Base-by-base conservation (phyloP, 2,113 vertebrate genomes). In the Orientallactaga bullata region DNA sequence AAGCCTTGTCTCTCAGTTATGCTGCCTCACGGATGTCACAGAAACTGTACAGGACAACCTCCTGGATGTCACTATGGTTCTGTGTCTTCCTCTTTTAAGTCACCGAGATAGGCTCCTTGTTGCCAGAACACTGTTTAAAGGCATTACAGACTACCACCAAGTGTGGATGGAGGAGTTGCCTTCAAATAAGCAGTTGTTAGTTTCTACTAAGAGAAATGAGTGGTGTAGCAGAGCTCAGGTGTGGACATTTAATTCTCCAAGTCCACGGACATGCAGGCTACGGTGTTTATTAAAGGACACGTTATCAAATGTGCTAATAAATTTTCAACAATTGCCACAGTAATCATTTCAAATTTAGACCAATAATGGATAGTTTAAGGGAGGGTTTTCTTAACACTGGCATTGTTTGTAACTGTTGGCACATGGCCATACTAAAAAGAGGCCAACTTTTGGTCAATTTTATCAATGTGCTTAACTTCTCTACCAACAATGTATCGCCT, bases 71-170 rank as follows among this genome's bases (percentile, higher is more conserved):
- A 47, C 58, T 93, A 15, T 6, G 32, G 66, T 58, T 83, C n/a
- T 93, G 0, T 66, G 79, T 92, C 73, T 85, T 88, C 65, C 24
- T 35, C 66, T 87, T 93, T 89, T 65, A 66, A 93, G 83, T 63
- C 74, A 89, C 15, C 74, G 23, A 79, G 20, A 9, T 24, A 47
- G 73, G 39, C 63, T 65, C 7, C 82, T 89, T 17, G 71, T 87
- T 91, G 91, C 65, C 71, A 55, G 17, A 71, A 80, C 32, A 39
- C 30, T 35, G 9, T 76, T 74, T 58, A 86, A 95, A 94, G 28
- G 68, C 30, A 78, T 78, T 78, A 83, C 47, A 17, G 35, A 80
- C 35, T 28, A 65, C 39, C 47, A 69, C 23, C 15, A 81, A 58
- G 32, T 83, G 72, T 85, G 69, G 63, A 92, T 42, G 61, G 47